phyloP scores from a whole-genome alignment of 2,888 invertebrate genomes.

The Xanthia icteritia region DNA sequence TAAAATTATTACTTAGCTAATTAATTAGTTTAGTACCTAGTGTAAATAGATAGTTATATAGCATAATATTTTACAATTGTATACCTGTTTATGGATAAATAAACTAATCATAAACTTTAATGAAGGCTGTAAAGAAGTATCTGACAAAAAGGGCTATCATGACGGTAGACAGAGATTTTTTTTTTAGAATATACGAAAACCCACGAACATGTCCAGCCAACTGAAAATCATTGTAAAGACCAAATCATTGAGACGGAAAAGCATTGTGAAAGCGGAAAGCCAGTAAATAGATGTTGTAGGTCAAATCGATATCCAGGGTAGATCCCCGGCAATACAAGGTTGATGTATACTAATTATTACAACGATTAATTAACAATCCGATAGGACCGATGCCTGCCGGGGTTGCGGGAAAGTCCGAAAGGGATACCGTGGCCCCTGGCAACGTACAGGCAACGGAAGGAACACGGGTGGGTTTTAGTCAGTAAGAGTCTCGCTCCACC shows the following conservation, averaged over 20 bases:
- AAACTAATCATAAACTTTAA: too few relatives aligned
- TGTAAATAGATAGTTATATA: too few relatives aligned
- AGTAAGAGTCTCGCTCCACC: too few relatives aligned
- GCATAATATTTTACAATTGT: too few relatives aligned
- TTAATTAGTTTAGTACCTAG: too few relatives aligned
- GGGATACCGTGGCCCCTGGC: too few relatives aligned
- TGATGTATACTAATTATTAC: neutral
- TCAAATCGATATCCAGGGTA: slow-evolving; percentile 41
- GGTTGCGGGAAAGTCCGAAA: too few relatives aligned
- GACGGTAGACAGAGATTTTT: neutral
- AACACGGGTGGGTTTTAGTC: too few relatives aligned
- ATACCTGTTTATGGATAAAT: too few relatives aligned
- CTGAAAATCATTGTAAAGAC: slow-evolving; percentile 36
- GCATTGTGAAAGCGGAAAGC: slow-evolving; percentile 45
- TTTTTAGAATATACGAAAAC: neutral
- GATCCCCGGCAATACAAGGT: neutral
- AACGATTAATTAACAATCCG: neutral
- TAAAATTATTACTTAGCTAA: too few relatives aligned
- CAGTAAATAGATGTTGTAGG: slow-evolving; percentile 31
- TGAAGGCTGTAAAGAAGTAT: neutral
- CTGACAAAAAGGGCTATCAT: neutral
- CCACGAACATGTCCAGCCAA: slow-evolving; percentile 23
- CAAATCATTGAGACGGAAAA: slow-evolving; percentile 54
- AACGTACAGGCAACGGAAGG: too few relatives aligned
- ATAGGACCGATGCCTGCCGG: too few relatives aligned